Percentiles rank a stretch among this genome's conserved stretches.
phyloP scores from a whole-genome alignment of 2,888 invertebrate species.

The Germaria angustata region DNA sequence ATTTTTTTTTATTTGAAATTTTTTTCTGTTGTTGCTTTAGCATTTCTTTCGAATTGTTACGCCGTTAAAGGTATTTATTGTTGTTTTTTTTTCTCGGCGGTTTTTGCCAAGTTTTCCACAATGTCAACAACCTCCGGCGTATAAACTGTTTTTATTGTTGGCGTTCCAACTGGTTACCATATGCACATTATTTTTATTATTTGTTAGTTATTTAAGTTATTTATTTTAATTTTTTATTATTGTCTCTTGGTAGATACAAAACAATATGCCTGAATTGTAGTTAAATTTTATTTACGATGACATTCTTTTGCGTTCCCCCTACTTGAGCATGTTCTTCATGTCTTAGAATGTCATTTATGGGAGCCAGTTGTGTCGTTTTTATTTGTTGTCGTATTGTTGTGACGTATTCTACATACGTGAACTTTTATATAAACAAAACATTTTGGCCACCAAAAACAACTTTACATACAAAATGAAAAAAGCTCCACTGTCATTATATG shows the following conservation, averaged over 20 bases:
- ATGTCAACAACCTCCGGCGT: conserved; percentile 59
- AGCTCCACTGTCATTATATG: conserved; percentile 3
- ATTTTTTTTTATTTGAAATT: conserved; percentile 33
- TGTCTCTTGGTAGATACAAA: neutral
- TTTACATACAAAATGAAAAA: neutral
- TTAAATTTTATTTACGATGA: neutral
- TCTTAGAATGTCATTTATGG: conserved; percentile 59
- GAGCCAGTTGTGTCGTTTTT: conserved; percentile 47
- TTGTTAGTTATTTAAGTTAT: conserved; percentile 9
- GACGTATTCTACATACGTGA: conserved; percentile 38
- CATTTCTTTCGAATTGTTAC: conserved; percentile 35
- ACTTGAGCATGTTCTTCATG: neutral
- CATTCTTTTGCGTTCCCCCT: neutral
- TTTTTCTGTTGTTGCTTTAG: conserved; percentile 8
- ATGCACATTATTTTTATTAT: conserved; percentile 36
- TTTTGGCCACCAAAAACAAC: conserved; percentile 23
- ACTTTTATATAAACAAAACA: conserved; percentile 9
- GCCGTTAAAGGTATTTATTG: conserved; percentile 50
- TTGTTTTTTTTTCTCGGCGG: conserved; percentile 21
- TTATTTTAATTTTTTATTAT: neutral
- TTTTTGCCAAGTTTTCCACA: conserved; percentile 63
- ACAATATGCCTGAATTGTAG: neutral
- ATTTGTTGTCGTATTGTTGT: too few species aligned
- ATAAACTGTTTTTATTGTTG: conserved; percentile 37
- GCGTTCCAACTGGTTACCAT: conserved; percentile 51